Base-by-base conservation (phyloP, 2,113 vertebrate species). In the Pheucticus melanocephalus region DNA sequence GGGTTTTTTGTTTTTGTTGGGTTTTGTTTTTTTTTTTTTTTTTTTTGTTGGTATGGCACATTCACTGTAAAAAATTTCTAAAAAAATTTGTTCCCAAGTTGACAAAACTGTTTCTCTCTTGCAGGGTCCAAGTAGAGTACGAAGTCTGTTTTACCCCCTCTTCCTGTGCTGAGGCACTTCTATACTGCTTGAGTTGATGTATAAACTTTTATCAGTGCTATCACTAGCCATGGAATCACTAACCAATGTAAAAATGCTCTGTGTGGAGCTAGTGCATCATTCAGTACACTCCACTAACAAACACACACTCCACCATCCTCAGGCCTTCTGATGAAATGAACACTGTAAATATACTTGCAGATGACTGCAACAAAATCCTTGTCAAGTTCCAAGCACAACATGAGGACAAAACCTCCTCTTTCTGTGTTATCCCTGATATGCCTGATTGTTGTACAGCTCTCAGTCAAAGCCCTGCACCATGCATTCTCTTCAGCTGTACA, bases 381-480 rank as follows among this genome's bases (percentile, higher is more conserved):
- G 64, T 40, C 30, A 66, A 56, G 28, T 57, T 90, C 25, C 57
- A 71, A 54, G 66, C 20, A 37, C 22, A 61, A 45, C 11, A 17
- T 2, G 9, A 24, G 39, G 37, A 48, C 33, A 82, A 47, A 86
- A 5, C 0, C 27, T 54, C 0, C 0, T 11, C 4, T 33, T 45
- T 45, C 9, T 27, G 27, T 3, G 0, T n/a, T 50, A 57, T 18
- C 14, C 31, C 56, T 60, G 0, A 0, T 13, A 5, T 4, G 23
- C 25, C 79, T 21, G 19, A 4, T 1, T 42, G 20, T 15, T 56
- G 51, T 6, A 20, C 7, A 40, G 15, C 15, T 37, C 51, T 22
- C 45, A 56, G 35, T 12, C 28, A 59, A 40, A 72, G 42, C 42
- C 42, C 20, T 23, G 47, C 13, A 21, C 12, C 0, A 0, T 23